Conservation (phyloP, 1,140 invertebrate species). For the Drosophila mauritiana region DNA sequence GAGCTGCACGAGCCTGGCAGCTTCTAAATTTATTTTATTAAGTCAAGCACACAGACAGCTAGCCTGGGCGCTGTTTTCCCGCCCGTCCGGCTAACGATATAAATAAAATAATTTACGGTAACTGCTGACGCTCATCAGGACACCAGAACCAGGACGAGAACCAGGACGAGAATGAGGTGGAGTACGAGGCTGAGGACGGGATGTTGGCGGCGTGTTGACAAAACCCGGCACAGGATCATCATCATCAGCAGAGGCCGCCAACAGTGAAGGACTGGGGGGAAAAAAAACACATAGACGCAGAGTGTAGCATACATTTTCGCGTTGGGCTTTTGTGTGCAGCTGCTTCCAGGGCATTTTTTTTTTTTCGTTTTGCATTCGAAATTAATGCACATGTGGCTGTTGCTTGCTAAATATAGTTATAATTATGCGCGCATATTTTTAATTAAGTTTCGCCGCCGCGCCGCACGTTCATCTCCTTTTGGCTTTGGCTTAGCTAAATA, state of each 20-base stretch:
- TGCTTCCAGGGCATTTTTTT: conserved; percentile 17
- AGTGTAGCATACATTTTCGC: conserved; percentile 74
- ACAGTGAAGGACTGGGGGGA: conserved; percentile 15
- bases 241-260: conserved; percentile 67
- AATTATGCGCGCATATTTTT: conserved; percentile 82
- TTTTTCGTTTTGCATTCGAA: conserved; percentile 62
- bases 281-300: conserved; percentile 31
- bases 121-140: conserved; percentile 79
- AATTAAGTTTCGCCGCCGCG: conserved; percentile 72
- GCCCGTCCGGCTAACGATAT: conserved; percentile 64
- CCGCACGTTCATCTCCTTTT: conserved; percentile 20
- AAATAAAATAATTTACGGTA: conserved; percentile 84
- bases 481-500: conserved; percentile 72
- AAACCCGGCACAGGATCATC: conserved; percentile 76
- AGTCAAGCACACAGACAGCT: conserved; percentile 81
- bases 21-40: conserved; percentile 83
- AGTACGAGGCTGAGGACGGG: conserved; percentile 16
- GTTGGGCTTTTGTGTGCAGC: conserved; percentile 64
- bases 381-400: conserved; percentile 71
- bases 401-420: conserved; percentile 80
- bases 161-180: conserved; percentile 29
- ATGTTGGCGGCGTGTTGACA: conserved; percentile 71
- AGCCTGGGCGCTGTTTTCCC: conserved; percentile 36
- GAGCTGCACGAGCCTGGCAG: conserved; percentile 50
- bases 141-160: conserved; percentile 21